Evolutionary conservation across 2,888 invertebrate species (phyloP).

Genomic region (Troglohyphantes excavatus): DNA sequence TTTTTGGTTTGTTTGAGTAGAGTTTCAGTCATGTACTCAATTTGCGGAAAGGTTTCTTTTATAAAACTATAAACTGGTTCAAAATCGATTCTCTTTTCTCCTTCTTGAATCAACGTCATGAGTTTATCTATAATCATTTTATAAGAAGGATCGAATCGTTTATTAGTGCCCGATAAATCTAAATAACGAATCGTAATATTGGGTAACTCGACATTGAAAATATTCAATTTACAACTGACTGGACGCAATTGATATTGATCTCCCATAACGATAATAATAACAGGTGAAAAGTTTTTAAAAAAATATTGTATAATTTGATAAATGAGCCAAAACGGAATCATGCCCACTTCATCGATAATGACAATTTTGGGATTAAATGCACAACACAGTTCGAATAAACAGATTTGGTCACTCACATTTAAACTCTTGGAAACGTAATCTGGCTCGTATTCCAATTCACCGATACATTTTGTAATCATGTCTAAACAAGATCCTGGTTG

Average conservation of each 20-base stretch:
- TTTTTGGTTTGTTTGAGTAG: background rate
- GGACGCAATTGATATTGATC: constrained; percentile 40
- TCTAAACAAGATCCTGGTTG: background rate
- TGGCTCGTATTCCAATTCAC: background rate
- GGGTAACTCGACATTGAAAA: constrained; percentile 3
- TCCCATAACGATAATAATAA: constrained; percentile 22
- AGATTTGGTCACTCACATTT: background rate
- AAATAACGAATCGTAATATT: background rate
- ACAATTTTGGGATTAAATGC: background rate
- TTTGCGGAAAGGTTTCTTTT: background rate
- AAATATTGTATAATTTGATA: constrained; percentile 27
- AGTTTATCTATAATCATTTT: background rate
- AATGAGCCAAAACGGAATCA: constrained; percentile 44
- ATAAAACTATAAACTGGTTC: background rate
- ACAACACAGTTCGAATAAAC: background rate
- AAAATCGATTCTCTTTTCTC: background rate
- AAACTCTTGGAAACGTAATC: background rate
- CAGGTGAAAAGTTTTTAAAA: background rate
- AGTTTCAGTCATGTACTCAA: constrained; percentile 15
- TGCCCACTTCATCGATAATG: constrained; percentile 40
- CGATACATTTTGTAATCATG: background rate
- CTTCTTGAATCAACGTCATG: background rate
- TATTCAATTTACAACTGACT: constrained; percentile 24
- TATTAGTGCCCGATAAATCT: constrained; percentile 5
- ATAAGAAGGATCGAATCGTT: constrained; percentile 22